phyloP scores from a whole-genome alignment of 2,113 vertebrate species.

The Aegithalos caudatus region DNA sequence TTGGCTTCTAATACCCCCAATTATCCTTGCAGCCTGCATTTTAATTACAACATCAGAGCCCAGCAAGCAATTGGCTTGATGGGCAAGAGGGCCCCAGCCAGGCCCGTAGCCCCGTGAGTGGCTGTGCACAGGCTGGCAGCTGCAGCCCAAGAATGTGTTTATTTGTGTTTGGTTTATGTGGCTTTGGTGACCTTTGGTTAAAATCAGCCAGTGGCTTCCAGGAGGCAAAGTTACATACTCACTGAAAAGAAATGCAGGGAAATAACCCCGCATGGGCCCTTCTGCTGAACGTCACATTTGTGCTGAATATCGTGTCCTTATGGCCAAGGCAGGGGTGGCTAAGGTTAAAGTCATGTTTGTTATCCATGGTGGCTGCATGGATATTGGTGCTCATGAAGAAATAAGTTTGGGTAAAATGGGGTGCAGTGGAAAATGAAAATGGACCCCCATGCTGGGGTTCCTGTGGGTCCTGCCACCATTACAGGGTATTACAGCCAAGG shows the following conservation, averaged over 20 bases:
- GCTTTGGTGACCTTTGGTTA: conserved; percentile 53
- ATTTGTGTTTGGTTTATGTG: conserved; percentile 42
- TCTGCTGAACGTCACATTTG: background rate
- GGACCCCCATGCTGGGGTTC: background rate
- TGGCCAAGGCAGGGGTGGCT: background rate
- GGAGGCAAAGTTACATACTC: background rate
- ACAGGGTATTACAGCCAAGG: background rate
- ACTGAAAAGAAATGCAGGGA: background rate
- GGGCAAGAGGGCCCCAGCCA: background rate
- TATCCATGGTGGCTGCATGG: background rate
- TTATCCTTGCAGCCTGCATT: background rate
- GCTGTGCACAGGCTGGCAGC: background rate
- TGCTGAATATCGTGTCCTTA: background rate
- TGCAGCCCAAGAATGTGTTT: conserved; percentile 29
- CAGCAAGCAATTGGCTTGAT: background rate
- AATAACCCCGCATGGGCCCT: background rate
- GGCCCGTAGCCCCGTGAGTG: background rate
- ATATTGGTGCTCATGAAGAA: background rate
- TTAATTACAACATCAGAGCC: background rate
- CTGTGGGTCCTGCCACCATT: background rate
- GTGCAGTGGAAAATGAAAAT: background rate
- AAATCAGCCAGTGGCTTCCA: conserved; percentile 33
- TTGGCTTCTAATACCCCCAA: background rate
- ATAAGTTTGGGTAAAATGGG: background rate
- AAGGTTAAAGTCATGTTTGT: background rate